Evolutionary conservation across 2,888 invertebrate species (phyloP), one percentile per base, ranked within the genome.

Genomic region (Dioctria rufipes): DNA sequence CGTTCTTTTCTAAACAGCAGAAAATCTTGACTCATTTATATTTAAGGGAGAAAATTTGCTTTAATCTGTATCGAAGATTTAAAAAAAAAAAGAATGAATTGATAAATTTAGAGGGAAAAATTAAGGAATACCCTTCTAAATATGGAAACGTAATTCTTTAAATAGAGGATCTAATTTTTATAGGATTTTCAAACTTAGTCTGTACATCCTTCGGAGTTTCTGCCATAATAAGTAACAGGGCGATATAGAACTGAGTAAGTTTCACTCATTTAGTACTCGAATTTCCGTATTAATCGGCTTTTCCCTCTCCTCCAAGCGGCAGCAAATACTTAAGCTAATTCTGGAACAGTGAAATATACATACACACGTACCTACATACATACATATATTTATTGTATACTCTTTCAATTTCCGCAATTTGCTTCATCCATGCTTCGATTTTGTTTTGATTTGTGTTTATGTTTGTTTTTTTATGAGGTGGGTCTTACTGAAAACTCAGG

Each of bases 281-380:
- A 69, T 54, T 49, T 49, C 69, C 51, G 69, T 37, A 69, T 69
- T 67, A 69, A 69, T 69, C 69, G 51, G 69, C 49, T 69, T 69
- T 40, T 65, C 37, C 51, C 25, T 69, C 37, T 51, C 25, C 69
- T 37, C 39, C 39, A 54, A 25, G 37, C 51, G 69, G 42, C 65
- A 65, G 5, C n/a, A 65, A 51, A 11, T 11, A 54, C 6, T 11
- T n/a, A 54, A 54, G 3, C 3, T 11, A 11, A 11, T 54, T 8
- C 11, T 8, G 54, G 11, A 54, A 11, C 54, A 54, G 54, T 9
- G n/a, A 3, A n/a, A n/a, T 54, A 54, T n/a, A 25, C 25, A 25
- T 25, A 25, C 25, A 25, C 25, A 25, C 25, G 2, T 25, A 25
- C 2, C 25, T 25, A 25, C 25, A 25, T 25, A 25, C n/a, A n/a